Evolutionary conservation across 2,113 vertebrate species (phyloP), one percentile per base, ranked within the genome.

Genomic region (Falco punctatus): DNA sequence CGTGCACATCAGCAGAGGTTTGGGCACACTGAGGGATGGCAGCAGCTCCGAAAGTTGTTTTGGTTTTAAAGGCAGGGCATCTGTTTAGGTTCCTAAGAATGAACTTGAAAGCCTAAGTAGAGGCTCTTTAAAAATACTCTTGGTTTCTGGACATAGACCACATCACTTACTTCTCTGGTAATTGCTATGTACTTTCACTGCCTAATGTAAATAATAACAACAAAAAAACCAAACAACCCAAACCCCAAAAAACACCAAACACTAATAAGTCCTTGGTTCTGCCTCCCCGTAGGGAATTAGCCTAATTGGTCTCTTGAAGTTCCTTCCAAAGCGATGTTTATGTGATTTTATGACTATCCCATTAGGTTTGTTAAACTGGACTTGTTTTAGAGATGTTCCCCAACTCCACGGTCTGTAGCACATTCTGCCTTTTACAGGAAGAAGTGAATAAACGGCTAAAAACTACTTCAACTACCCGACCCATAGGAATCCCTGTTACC

Each of bases 231-330:
- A 49, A n/a, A 49, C 30, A 71, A 65, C 38, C 38, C 17, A 48
- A 54, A 19, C 7, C 66, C 20, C 44, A 48, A 38, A 38, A 38
- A 42, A 42, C 42, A 42, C 42, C 11, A 67, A 65, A 32, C 64
- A 77, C 59, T 77, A 88, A 27, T 73, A 81, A 78, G 75, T 26
- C 44, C 71, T 86, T 10, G 75, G 44, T 42, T 81, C 59, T 59
- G 71, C 59, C 65, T 86, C n/a, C 48, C 75, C 2, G 0, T 10
- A 10, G 92, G 70, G 81, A 92, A 94, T 82, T 27, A 54, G 38
- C 17, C 55, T 86, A 88, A 94, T 86, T 78, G 61, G 48, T 64
- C 80, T 73, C 70, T 64, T 81, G 88, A 81, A 93, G 92, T 64
- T 81, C 74, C 49, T 91, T 86, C 84, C 94, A 94, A 69, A 67